Percentiles rank a stretch among this genome's conserved stretches.
Evolutionary conservation across 1,140 invertebrate genomes (phyloP).

Genomic region (Micrasema longulum): DNA sequence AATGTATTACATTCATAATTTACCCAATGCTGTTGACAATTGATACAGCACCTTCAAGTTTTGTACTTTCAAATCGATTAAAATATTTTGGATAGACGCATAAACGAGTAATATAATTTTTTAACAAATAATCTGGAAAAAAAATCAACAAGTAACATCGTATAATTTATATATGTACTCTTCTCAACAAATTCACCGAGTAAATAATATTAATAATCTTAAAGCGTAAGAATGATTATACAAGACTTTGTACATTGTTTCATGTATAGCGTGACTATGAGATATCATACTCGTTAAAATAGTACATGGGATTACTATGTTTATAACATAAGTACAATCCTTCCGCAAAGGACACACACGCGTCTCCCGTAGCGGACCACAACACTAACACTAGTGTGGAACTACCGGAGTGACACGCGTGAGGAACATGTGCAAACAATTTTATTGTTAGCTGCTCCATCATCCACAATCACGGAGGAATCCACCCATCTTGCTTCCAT

Average conservation of each 20-base stretch:
- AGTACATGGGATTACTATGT: conserved; percentile 54
- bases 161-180: conserved; percentile 50
- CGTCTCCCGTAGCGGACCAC: too few relatives aligned
- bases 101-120: conserved; percentile 55
- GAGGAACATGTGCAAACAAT: conserved; percentile 50
- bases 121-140: conserved; percentile 56
- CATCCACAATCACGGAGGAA: conserved; percentile 14
- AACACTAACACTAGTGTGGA: conserved; percentile 34
- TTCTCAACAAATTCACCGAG: conserved; percentile 54
- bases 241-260: conserved; percentile 55
- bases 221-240: conserved; percentile 53
- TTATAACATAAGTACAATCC: conserved; percentile 56
- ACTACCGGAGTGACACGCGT: conserved; percentile 30
- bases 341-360: conserved; percentile 41
- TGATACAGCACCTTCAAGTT: conserved; percentile 55
- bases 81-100: conserved; percentile 54
- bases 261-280: conserved; percentile 53
- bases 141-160: conserved; percentile 56
- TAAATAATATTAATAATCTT: conserved; percentile 55
- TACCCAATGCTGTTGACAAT: conserved; percentile 55
- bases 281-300: conserved; percentile 48
- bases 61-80: conserved; percentile 56
- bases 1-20: conserved; percentile 53
- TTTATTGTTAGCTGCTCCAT: conserved; percentile 49
- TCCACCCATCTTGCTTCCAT: conserved; percentile 35